phyloP scores from a whole-genome alignment of 2,797 vertebrate species.

The Chelon auratus region DNA sequence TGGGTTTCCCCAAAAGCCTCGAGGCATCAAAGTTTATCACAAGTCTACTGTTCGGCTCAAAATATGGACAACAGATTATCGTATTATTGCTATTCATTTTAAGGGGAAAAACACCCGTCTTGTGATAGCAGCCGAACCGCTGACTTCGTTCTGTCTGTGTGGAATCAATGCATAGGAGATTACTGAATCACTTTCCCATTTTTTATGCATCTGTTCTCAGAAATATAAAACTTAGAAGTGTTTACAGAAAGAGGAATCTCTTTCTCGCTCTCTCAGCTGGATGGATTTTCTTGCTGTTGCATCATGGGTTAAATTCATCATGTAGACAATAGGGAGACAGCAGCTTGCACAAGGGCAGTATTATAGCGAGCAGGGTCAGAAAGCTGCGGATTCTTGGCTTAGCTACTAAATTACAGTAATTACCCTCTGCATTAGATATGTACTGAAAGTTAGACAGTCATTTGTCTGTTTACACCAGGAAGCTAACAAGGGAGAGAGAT shows the following conservation, averaged over 20 bases:
- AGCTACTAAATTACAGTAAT: slow-evolving; percentile 73
- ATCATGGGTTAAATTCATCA: slow-evolving; percentile 73
- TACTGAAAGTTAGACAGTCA: slow-evolving; percentile 62
- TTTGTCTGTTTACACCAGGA: slow-evolving; percentile 55
- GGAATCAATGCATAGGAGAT: slow-evolving; percentile 76
- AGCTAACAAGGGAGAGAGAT: slow-evolving; percentile 43
- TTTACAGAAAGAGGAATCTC: slow-evolving; percentile 49
- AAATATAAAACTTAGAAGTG: slow-evolving; percentile 57
- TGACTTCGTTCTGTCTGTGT: slow-evolving; percentile 49
- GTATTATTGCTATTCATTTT: slow-evolving; percentile 65
- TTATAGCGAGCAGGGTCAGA: slow-evolving; percentile 77
- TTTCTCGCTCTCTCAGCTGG: slow-evolving; percentile 43
- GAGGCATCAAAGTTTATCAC: slow-evolving; percentile 68
- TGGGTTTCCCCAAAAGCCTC: slow-evolving; percentile 72
- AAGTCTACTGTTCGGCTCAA: slow-evolving; percentile 59
- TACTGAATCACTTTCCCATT: slow-evolving; percentile 79
- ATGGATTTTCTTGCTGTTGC: slow-evolving; percentile 67
- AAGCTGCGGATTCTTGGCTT: slow-evolving; percentile 72
- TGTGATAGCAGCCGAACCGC: slow-evolving; percentile 55
- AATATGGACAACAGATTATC: slow-evolving; percentile 67
- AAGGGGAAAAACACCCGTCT: slow-evolving; percentile 55
- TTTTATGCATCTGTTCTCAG: slow-evolving; percentile 59
- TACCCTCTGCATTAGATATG: slow-evolving; percentile 50
- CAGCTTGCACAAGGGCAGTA: slow-evolving; percentile 73
- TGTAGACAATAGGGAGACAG: slow-evolving; percentile 68